Conservation (phyloP, 2,797 vertebrate species). For the Brachyalestes nurse region DNA sequence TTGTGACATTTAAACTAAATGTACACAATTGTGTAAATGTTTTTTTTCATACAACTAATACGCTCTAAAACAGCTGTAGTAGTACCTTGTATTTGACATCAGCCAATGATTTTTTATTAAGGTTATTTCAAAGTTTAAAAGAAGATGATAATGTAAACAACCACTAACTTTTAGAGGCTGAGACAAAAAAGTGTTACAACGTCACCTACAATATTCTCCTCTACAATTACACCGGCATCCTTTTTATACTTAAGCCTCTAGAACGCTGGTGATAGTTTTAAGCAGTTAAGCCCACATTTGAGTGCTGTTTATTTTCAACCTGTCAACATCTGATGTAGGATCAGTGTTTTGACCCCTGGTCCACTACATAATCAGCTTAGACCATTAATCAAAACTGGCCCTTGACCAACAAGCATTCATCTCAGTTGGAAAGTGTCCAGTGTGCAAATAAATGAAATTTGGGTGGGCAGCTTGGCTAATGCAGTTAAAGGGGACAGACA, state of each 20-base stretch:
- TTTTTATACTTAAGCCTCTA: neutral
- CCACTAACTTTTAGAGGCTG: neutral
- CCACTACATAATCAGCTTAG: conserved; percentile 39
- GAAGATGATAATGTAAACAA: neutral
- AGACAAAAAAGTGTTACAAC: neutral
- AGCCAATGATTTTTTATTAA: too few relatives aligned
- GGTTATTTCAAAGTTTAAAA: too few relatives aligned
- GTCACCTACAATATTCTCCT: too few relatives aligned
- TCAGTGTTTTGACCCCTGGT: conserved; percentile 18
- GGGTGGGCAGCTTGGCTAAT: conserved; percentile 50
- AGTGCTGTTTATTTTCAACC: conserved; percentile 10
- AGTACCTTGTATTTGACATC: too few relatives aligned
- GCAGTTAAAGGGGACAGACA: conserved; percentile 38
- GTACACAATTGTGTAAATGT: too few relatives aligned
- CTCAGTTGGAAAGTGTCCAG: conserved; percentile 31
- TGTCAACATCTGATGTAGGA: conserved; percentile 32
- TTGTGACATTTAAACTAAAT: too few relatives aligned
- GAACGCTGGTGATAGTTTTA: neutral
- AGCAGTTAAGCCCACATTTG: neutral
- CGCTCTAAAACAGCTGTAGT: too few relatives aligned
- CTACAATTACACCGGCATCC: neutral
- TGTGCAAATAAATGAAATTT: conserved; percentile 54
- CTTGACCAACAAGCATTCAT: conserved; percentile 33
- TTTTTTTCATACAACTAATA: too few relatives aligned
- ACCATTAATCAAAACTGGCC: conserved; percentile 34